phyloP scores from a whole-genome alignment of 2,113 vertebrate genomes.

The Anthoscopus minutus region DNA sequence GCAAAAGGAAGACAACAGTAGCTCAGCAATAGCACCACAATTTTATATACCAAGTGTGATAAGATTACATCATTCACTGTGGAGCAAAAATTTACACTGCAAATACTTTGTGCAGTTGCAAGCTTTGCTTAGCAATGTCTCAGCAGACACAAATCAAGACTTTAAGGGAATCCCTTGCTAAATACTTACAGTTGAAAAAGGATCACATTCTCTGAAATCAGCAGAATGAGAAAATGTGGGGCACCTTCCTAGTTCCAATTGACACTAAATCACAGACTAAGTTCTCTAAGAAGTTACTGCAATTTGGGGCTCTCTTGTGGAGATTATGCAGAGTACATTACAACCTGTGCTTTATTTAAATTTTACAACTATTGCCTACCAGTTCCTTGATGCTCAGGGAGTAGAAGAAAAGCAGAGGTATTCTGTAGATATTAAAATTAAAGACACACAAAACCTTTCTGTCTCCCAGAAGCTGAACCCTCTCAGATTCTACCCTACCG shows the following conservation, averaged over 20 bases:
- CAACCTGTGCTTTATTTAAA: background rate
- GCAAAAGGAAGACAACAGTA: background rate
- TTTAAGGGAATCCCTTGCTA: conserved; percentile 15
- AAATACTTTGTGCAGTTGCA: background rate
- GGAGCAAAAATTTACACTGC: background rate
- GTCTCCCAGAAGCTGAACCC: background rate
- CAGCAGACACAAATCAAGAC: background rate
- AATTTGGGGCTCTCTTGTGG: background rate
- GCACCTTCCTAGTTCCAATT: background rate
- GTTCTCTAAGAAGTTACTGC: background rate
- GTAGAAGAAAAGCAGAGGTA: background rate
- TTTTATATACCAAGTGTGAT: background rate
- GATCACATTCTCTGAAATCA: background rate
- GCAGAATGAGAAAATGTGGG: background rate
- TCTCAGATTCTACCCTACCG: background rate
- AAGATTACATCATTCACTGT: background rate
- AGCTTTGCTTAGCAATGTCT: background rate
- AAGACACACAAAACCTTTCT: background rate
- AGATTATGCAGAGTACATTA: background rate
- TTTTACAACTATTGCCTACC: background rate
- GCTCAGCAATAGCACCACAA: background rate
- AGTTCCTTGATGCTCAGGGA: background rate
- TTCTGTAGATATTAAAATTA: background rate
- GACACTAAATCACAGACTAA: background rate
- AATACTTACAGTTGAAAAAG: background rate